phyloP scores from a whole-genome alignment of 2,113 vertebrate species.

The Thomomys bottae region DNA sequence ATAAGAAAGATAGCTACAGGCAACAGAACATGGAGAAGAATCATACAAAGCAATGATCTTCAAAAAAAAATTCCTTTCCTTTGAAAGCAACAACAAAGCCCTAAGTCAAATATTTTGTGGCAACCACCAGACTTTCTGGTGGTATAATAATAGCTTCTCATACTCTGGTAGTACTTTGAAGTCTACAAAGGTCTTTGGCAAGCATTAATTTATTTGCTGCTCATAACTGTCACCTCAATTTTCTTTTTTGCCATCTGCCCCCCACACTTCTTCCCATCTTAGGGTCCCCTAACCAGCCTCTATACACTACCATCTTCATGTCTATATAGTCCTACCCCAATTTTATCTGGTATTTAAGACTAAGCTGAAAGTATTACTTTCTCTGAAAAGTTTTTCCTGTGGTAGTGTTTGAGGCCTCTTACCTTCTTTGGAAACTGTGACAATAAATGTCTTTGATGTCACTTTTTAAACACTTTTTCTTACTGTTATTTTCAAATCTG shows the following conservation, averaged over 20 bases:
- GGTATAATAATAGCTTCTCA: slow-evolving; percentile 4
- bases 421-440: too few species aligned
- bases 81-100: slow-evolving; percentile 51
- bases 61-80: slow-evolving; percentile 28
- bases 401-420: too few species aligned
- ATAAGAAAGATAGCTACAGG: slow-evolving; percentile 46
- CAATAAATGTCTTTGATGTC: too few species aligned
- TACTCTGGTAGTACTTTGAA: slow-evolving; percentile 1
- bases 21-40: slow-evolving; percentile 25
- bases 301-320: too few species aligned
- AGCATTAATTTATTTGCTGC: background rate
- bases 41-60: slow-evolving; percentile 45
- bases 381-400: too few species aligned
- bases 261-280: background rate
- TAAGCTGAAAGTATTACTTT: background rate
- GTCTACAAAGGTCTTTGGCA: background rate
- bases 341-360: background rate
- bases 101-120: slow-evolving; percentile 54
- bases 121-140: background rate
- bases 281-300: background rate
- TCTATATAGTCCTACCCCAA: background rate
- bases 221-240: background rate
- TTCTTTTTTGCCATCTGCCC: background rate
- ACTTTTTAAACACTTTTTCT: too few species aligned
- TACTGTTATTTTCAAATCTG: too few species aligned